These are phyloP conservation scores for Acridotheres tristis DNA, from an alignment of 2,797 vertebrate species.

Conservation along the genomic window DNA sequence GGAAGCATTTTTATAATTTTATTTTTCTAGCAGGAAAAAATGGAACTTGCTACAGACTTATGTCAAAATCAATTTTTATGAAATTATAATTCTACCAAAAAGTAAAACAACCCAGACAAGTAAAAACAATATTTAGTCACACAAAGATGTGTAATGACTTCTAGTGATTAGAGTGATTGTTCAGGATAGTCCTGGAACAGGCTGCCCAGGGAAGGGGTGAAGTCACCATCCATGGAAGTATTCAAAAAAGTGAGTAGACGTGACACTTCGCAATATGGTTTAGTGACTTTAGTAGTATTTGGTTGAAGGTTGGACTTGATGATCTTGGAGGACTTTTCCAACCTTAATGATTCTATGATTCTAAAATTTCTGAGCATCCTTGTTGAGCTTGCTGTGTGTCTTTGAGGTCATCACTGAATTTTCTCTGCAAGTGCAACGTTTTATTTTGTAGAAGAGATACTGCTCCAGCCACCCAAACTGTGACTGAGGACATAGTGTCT, in stretches of 20 bases:
- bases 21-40: not conserved
- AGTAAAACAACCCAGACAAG: conserved; percentile 45
- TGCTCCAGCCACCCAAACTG: not conserved
- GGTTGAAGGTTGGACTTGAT: not conserved
- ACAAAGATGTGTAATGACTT: conserved; percentile 50
- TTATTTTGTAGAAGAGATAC: not conserved
- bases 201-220: not conserved
- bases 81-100: conserved; percentile 29
- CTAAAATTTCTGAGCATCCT: not conserved
- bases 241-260: not conserved
- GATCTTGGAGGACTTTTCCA: not conserved
- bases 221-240: not conserved
- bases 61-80: conserved; percentile 34
- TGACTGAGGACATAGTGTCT: not conserved
- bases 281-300: not conserved
- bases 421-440: not conserved
- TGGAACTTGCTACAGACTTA: not conserved
- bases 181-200: conserved; percentile 18
- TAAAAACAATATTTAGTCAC: conserved; percentile 55
- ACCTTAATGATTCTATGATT: not conserved
- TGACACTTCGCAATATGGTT: not conserved
- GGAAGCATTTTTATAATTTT: not conserved
- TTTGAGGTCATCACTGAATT: not conserved
- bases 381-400: not conserved
- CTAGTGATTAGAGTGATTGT: conserved; percentile 9